phyloP scores from a whole-genome alignment of 2,797 vertebrate genomes.

The Champsocephalus esox region DNA sequence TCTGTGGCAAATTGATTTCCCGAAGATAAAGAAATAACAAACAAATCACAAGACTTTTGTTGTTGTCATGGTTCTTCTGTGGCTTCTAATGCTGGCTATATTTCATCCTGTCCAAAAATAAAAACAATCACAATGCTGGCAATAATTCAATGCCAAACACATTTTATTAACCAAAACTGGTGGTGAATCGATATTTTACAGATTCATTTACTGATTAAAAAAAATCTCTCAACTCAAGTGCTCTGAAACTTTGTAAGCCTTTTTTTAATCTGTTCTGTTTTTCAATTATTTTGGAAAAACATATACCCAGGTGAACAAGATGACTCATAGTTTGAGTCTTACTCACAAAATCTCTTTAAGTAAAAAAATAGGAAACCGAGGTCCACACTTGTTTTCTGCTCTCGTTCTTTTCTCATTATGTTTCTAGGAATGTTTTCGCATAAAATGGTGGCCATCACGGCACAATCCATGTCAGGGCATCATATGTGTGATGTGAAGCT shows the following conservation, averaged over 20 bases:
- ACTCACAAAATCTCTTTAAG: neutral
- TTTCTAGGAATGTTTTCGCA: neutral
- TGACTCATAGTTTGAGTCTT: slow-evolving; percentile 16
- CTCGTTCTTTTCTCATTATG: slow-evolving; percentile 12
- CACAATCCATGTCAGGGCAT: neutral
- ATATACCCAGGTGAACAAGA: neutral
- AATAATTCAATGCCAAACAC: slow-evolving; percentile 45
- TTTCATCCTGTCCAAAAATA: slow-evolving; percentile 51
- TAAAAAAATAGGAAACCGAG: neutral
- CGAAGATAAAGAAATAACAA: slow-evolving; percentile 14
- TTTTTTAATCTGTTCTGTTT: neutral
- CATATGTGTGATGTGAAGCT: neutral
- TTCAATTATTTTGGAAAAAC: neutral
- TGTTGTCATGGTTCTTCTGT: slow-evolving; percentile 22
- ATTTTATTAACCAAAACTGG: neutral
- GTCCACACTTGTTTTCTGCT: slow-evolving; percentile 4
- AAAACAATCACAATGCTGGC: slow-evolving; percentile 26
- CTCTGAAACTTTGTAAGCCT: neutral
- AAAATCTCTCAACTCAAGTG: neutral
- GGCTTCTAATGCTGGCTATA: slow-evolving; percentile 41
- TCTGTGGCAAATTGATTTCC: neutral
- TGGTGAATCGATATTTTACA: neutral
- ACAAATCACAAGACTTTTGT: slow-evolving; percentile 20
- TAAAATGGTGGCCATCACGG: neutral
- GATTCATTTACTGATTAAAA: neutral